A percentile compares a stretch with the other conserved stretches of the same genome.
Evolutionary conservation across 2,888 invertebrate species (phyloP).

Genomic region (Dinocampus coccinellae): DNA sequence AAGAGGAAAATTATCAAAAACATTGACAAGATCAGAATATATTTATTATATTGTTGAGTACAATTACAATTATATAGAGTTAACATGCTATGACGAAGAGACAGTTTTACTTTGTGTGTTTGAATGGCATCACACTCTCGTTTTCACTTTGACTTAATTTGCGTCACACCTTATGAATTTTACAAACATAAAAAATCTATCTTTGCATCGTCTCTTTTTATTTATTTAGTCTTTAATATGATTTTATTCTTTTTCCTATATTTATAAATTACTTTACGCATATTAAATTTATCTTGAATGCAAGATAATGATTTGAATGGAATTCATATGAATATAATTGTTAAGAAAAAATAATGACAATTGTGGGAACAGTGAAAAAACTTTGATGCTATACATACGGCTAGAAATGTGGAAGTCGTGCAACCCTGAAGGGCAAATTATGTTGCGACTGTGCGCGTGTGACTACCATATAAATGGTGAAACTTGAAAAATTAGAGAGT

Average conservation of each 20-base stretch:
- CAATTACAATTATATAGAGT: conserved; percentile 7
- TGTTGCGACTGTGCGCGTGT: conserved; percentile 49
- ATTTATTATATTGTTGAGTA: neutral
- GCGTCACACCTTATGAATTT: conserved; percentile 54
- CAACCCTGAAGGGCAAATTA: conserved; percentile 52
- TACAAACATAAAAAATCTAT: conserved; percentile 51
- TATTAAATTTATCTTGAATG: neutral
- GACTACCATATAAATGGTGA: conserved; percentile 61
- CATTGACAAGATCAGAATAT: neutral
- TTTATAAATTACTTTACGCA: neutral
- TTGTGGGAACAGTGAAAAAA: neutral
- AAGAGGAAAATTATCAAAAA: neutral
- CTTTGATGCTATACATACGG: neutral
- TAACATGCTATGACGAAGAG: conserved; percentile 21
- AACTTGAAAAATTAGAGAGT: conserved; percentile 56
- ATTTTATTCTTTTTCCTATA: neutral
- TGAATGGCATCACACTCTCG: conserved; percentile 50
- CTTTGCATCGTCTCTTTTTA: neutral
- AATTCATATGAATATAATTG: neutral
- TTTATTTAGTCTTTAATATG: neutral
- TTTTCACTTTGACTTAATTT: conserved; percentile 56
- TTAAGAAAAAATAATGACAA: neutral
- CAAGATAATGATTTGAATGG: neutral
- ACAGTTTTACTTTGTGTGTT: conserved; percentile 49
- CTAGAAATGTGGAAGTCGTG: conserved; percentile 25